Percentiles rank a stretch among this genome's conserved stretches.
These are phyloP conservation scores for Notothenia coriiceps DNA, from an alignment of 2,113 vertebrate species.

Conservation along the genomic window DNA sequence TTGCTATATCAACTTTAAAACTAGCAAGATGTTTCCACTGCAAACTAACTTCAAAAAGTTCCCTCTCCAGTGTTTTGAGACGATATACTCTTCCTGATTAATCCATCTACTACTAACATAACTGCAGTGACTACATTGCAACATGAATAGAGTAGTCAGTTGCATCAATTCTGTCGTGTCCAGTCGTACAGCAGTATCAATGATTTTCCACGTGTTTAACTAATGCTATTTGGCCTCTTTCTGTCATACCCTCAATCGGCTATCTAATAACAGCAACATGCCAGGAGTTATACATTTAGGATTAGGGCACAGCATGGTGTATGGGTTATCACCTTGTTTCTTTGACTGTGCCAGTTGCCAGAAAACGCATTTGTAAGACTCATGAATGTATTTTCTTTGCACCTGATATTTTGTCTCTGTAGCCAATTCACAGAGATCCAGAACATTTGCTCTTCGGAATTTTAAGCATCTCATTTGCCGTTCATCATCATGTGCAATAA, in stretches of 20 bases:
- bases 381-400: slow-evolving; percentile 11
- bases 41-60: background rate
- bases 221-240: background rate
- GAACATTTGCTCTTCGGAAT: slow-evolving; percentile 36
- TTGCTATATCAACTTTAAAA: background rate
- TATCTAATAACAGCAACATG: background rate
- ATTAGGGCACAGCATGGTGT: background rate
- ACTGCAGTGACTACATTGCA: background rate
- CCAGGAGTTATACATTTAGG: background rate
- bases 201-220: background rate
- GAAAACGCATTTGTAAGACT: slow-evolving; percentile 18
- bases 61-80: background rate
- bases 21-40: background rate
- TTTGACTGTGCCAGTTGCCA: slow-evolving; percentile 12
- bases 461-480: slow-evolving; percentile 46
- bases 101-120: too few species aligned
- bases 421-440: slow-evolving; percentile 28
- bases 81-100: too few species aligned
- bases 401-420: slow-evolving; percentile 37
- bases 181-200: background rate
- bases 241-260: background rate
- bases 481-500: slow-evolving; percentile 38
- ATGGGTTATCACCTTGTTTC: background rate
- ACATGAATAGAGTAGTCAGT: background rate
- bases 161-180: background rate